Conservation (phyloP, 2,888 invertebrate genomes). For the Lamellibrachia columna region DNA sequence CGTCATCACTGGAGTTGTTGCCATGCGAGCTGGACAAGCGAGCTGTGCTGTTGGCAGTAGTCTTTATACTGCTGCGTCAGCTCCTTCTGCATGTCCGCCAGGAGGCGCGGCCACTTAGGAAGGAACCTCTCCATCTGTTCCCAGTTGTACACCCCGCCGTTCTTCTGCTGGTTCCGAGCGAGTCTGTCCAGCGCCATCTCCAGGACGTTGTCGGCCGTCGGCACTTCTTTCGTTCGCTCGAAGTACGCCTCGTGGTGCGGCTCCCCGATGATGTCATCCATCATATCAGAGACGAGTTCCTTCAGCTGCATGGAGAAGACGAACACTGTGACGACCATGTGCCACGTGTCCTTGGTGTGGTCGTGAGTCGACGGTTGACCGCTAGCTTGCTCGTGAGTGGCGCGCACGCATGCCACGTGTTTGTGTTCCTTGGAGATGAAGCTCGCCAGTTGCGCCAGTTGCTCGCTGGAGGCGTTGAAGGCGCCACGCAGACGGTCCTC, state of each 20-base stretch:
- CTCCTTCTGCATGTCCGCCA: conserved; percentile 9
- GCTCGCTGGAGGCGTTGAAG: neutral
- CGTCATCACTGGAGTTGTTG: neutral
- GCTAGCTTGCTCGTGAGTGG: neutral
- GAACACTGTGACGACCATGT: conserved; percentile 19
- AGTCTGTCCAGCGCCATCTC: conserved; percentile 28
- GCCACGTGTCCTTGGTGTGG: conserved; percentile 21
- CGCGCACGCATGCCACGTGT: neutral
- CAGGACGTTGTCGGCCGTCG: neutral
- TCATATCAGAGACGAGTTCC: neutral
- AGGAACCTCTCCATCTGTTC: conserved; percentile 22
- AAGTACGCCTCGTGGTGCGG: conserved; percentile 21
- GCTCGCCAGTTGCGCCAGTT: neutral
- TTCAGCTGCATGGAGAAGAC: conserved; percentile 13
- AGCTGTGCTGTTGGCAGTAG: neutral
- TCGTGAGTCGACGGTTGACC: conserved; percentile 17
- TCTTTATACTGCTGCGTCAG: neutral
- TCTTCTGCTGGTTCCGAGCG: neutral
- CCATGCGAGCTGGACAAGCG: neutral
- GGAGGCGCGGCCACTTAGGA: neutral
- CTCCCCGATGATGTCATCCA: conserved; percentile 18
- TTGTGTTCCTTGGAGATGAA: neutral
- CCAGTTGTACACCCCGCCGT: neutral
- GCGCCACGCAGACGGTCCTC: neutral
- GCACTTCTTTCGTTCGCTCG: neutral